Evolutionary conservation across 2,797 vertebrate genomes (phyloP).

Genomic region (Alcedo quadribrachys): DNA sequence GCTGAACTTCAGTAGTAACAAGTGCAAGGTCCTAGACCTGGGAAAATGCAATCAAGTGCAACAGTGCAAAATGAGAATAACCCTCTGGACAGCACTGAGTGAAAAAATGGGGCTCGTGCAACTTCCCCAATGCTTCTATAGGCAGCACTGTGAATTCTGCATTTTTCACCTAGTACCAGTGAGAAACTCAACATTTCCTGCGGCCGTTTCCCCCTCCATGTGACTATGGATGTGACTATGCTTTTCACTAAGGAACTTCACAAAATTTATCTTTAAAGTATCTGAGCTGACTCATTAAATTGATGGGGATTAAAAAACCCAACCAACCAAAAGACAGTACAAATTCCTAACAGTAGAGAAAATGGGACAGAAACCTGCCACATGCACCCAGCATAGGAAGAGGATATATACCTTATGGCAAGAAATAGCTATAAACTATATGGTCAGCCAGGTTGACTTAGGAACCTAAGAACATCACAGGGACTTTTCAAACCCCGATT

Average conservation of each 20-base stretch:
- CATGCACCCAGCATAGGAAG: not conserved
- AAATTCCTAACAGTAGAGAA: not conserved
- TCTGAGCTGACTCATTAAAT: not conserved
- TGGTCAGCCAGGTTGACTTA: not conserved
- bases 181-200: not conserved
- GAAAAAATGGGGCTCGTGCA: not conserved
- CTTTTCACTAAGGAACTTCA: not conserved
- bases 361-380: not conserved
- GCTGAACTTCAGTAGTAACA: not conserved
- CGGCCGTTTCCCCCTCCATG: not conserved
- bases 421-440: not conserved
- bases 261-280: not conserved
- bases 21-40: not conserved
- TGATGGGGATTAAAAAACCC: not conserved
- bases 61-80: not conserved
- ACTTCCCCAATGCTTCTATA: not conserved
- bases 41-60: not conserved
- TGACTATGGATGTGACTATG: not conserved
- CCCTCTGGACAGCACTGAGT: not conserved
- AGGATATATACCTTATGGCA: not conserved
- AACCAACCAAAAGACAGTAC: not conserved
- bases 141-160: not conserved
- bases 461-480: not conserved
- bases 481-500: not conserved
- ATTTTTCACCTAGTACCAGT: not conserved